A percentile compares a stretch with the other conserved stretches of the same genome.
Conservation (phyloP, 2,888 invertebrate genomes). For the Epirrhoe alternata region DNA sequence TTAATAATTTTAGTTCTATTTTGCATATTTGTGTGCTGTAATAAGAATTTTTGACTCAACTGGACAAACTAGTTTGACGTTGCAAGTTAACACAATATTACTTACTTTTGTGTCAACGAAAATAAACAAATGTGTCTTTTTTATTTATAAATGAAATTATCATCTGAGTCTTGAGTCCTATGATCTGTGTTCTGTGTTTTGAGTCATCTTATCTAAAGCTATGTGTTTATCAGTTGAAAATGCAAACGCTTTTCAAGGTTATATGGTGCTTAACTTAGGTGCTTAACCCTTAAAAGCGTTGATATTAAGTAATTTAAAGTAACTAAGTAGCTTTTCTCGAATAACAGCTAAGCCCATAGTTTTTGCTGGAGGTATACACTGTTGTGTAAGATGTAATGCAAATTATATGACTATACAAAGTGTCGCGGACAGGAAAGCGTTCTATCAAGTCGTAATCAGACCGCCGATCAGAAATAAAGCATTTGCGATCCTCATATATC, state of each 20-base stretch:
- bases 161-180: too few species aligned
- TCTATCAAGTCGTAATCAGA: slow-evolving; percentile 48
- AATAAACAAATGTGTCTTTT: background rate
- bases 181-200: too few species aligned
- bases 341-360: background rate
- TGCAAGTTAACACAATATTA: background rate
- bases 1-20: slow-evolving; percentile 2
- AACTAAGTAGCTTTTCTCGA: background rate
- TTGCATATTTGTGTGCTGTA: background rate
- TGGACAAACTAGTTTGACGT: background rate
- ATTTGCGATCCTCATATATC: slow-evolving; percentile 47
- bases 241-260: too few species aligned
- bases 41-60: background rate
- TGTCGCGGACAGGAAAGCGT: slow-evolving; percentile 47
- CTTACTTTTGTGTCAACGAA: background rate
- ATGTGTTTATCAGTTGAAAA: too few species aligned
- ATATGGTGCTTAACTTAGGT: too few species aligned
- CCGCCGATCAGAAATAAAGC: slow-evolving; percentile 52
- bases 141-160: too few species aligned
- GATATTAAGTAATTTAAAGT: too few species aligned
- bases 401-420: slow-evolving; percentile 38
- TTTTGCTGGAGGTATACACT: too few species aligned
- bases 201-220: too few species aligned
- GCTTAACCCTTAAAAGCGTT: too few species aligned
- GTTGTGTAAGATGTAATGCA: slow-evolving; percentile 3